Conservation (phyloP, 2,888 invertebrate species). For the Fragum sueziense region DNA sequence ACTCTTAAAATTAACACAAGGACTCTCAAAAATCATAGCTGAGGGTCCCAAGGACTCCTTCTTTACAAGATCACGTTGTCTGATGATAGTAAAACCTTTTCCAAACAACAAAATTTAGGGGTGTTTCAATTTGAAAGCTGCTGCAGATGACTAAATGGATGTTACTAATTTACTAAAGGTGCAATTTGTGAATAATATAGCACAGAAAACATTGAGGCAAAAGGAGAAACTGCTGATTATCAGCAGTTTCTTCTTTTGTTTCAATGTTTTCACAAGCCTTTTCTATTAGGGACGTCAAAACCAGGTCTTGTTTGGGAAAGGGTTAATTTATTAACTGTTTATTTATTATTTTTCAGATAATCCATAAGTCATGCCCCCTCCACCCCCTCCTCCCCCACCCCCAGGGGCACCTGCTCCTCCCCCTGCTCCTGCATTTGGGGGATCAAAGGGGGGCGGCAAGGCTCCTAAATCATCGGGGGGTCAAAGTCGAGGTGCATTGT, state of each 20-base stretch:
- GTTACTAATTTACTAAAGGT: too few species aligned
- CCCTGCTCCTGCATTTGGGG: slow-evolving; percentile 34
- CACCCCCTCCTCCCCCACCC: slow-evolving; percentile 65
- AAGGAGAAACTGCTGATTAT: too few species aligned
- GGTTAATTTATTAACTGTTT: background rate
- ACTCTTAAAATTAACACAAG: too few species aligned
- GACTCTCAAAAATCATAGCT: too few species aligned
- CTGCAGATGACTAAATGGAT: too few species aligned
- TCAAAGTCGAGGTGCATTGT: slow-evolving; percentile 87
- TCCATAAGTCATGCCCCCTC: slow-evolving; percentile 51
- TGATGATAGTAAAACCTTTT: background rate
- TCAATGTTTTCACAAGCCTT: background rate
- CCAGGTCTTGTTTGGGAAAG: too few species aligned
- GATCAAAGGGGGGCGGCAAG: slow-evolving; percentile 37
- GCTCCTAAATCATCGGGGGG: slow-evolving; percentile 80
- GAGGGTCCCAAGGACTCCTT: too few species aligned
- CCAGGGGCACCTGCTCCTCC: slow-evolving; percentile 57
- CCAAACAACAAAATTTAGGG: too few species aligned
- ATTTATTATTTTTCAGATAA: background rate
- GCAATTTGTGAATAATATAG: background rate
- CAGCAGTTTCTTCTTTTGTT: too few species aligned
- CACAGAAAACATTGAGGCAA: too few species aligned
- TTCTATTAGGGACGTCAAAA: too few species aligned
- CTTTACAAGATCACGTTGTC: background rate
- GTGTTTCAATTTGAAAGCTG: too few species aligned